phyloP scores from a whole-genome alignment of 2,113 vertebrate genomes.

The Theropithecus gelada region DNA sequence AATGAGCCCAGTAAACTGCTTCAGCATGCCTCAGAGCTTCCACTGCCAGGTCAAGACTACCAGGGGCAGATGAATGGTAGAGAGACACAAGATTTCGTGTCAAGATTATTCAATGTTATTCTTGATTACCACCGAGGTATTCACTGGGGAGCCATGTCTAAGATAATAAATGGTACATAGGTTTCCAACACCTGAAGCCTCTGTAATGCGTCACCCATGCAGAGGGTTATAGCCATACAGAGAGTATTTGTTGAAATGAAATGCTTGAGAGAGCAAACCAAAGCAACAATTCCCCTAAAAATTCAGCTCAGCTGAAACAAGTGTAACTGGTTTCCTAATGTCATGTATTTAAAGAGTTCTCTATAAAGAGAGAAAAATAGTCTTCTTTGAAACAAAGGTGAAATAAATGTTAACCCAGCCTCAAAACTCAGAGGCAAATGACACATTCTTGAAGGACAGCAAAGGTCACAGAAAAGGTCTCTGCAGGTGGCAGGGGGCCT shows the following conservation, averaged over 20 bases:
- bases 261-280: slow-evolving; percentile 36
- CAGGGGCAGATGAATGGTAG: neutral
- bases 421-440: slow-evolving; percentile 49
- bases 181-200: slow-evolving; percentile 43
- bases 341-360: neutral
- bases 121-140: neutral
- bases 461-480: slow-evolving; percentile 39
- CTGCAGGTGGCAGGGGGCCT: neutral
- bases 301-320: neutral
- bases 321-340: slow-evolving; percentile 25
- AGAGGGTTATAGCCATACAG: neutral
- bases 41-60: neutral
- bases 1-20: neutral
- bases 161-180: neutral
- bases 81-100: slow-evolving; percentile 28
- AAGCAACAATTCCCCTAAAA: slow-evolving; percentile 40
- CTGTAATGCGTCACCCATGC: neutral
- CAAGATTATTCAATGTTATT: slow-evolving; percentile 46
- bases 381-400: slow-evolving; percentile 14
- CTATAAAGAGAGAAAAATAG: neutral
- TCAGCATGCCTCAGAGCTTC: neutral
- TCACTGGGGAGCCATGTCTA: neutral
- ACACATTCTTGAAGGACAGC: neutral
- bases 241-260: neutral
- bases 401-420: slow-evolving; percentile 9